These are phyloP conservation scores for Himalopsyche phryganea DNA, from an alignment of 1,140 invertebrate species.

Conservation along the genomic window DNA sequence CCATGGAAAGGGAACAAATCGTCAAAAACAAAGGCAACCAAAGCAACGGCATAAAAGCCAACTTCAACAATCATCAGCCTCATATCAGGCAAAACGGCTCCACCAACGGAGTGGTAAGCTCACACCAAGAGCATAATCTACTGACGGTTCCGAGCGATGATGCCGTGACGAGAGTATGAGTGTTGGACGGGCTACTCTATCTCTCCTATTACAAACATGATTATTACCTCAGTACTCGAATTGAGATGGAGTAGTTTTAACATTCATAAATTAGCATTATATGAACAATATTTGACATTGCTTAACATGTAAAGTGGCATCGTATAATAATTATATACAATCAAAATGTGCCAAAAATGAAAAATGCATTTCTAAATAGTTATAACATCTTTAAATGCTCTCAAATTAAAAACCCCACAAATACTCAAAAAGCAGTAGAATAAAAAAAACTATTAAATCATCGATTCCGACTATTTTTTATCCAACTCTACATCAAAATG, in stretches of 20 bases:
- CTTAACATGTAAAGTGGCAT: too few relatives aligned
- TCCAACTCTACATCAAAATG: too few relatives aligned
- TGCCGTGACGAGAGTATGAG: slow-evolving; percentile 33
- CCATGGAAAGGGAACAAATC: slow-evolving; percentile 14
- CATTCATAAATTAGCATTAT: not conserved
- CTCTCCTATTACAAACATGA: slow-evolving; percentile 31
- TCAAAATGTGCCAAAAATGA: too few relatives aligned
- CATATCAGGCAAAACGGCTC: not conserved
- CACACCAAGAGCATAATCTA: slow-evolving; percentile 19
- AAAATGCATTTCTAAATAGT: too few relatives aligned
- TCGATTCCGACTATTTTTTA: too few relatives aligned
- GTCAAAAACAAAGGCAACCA: not conserved
- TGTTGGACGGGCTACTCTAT: slow-evolving; percentile 29
- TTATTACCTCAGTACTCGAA: slow-evolving; percentile 28
- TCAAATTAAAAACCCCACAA: too few relatives aligned
- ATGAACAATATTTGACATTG: not conserved
- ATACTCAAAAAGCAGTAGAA: too few relatives aligned
- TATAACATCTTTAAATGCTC: too few relatives aligned
- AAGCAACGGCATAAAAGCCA: slow-evolving; percentile 3
- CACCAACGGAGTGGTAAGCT: slow-evolving; percentile 14
- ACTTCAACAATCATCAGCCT: slow-evolving; percentile 13
- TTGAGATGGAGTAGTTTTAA: slow-evolving; percentile 17
- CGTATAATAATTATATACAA: too few relatives aligned
- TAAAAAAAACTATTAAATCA: too few relatives aligned
- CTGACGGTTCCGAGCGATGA: slow-evolving; percentile 26